A percentile compares a stretch with the other conserved stretches of the same genome.
phyloP scores from a whole-genome alignment of 2,113 vertebrate genomes.

The Tachysurus fulvidraco region DNA sequence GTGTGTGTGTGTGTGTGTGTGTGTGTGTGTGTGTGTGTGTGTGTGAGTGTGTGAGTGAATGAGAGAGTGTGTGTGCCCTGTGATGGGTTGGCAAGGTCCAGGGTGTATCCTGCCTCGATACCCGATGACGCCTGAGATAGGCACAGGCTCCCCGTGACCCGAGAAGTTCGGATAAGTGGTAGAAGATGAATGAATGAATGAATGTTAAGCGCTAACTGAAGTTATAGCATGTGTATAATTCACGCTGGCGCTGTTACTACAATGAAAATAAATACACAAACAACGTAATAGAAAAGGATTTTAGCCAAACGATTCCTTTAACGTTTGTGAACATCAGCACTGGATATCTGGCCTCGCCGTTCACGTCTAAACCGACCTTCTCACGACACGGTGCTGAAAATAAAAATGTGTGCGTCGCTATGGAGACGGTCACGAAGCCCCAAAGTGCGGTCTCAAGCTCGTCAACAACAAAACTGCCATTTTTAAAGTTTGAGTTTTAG shows the following conservation, averaged over 20 bases:
- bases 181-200: too few species aligned
- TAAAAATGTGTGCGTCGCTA: conserved; percentile 21
- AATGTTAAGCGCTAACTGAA: too few species aligned
- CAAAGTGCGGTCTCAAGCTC: not conserved
- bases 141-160: too few species aligned
- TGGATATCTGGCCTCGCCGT: not conserved
- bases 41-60: too few species aligned
- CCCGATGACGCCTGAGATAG: too few species aligned
- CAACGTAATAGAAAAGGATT: not conserved
- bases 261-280: not conserved
- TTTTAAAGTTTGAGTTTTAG: conserved; percentile 14
- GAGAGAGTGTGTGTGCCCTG: too few species aligned
- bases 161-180: too few species aligned
- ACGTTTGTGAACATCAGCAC: not conserved
- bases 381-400: conserved; percentile 17
- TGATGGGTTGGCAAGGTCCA: too few species aligned
- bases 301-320: not conserved
- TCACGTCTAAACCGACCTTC: conserved; percentile 5
- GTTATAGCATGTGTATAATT: too few species aligned
- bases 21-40: too few species aligned
- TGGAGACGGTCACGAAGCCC: conserved; percentile 30
- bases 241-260: not conserved
- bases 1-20: too few species aligned
- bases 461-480: conserved; percentile 30
- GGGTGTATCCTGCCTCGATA: too few species aligned